phyloP scores from a whole-genome alignment of 2,888 invertebrate species.

The Hermaeophaga mercurialis region DNA sequence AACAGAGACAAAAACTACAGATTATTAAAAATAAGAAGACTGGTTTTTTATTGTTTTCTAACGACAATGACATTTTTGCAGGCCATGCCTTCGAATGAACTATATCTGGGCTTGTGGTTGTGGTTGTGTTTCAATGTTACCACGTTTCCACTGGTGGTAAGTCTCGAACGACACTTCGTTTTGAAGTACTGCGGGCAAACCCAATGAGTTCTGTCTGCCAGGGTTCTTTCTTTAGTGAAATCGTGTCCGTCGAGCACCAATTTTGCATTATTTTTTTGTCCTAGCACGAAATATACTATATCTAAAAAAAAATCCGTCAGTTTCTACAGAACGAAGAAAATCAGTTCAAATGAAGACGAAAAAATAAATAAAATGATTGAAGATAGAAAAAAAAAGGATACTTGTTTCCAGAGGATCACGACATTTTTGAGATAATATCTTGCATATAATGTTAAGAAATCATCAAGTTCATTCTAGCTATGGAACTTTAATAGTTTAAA shows the following conservation, averaged over 20 bases:
- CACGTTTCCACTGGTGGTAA: slow-evolving; percentile 27
- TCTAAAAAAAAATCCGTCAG: slow-evolving; percentile 3
- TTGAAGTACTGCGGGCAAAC: slow-evolving; percentile 41
- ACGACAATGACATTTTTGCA: slow-evolving; percentile 33
- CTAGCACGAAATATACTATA: slow-evolving; percentile 21
- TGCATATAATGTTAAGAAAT: too few species aligned
- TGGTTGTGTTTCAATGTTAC: slow-evolving; percentile 40
- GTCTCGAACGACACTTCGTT: slow-evolving; percentile 40
- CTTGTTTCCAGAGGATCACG: too few species aligned
- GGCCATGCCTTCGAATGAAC: slow-evolving; percentile 29
- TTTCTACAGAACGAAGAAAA: too few species aligned
- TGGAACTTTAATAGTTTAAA: too few species aligned
- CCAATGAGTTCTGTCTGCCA: slow-evolving; percentile 41
- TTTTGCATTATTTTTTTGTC: slow-evolving; percentile 28
- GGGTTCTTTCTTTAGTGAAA: slow-evolving; percentile 41
- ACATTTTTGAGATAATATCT: too few species aligned
- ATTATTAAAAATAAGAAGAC: too few species aligned
- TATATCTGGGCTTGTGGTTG: slow-evolving; percentile 38
- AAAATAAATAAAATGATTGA: too few species aligned
- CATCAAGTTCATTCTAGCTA: too few species aligned
- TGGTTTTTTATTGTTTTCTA: slow-evolving; percentile 15
- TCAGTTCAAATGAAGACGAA: too few species aligned
- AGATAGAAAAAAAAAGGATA: too few species aligned
- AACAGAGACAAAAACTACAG: too few species aligned
- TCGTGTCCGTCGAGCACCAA: slow-evolving; percentile 41